Base-by-base conservation (phyloP, 2,113 vertebrate genomes). In the Pelvicachromis taeniatus region DNA sequence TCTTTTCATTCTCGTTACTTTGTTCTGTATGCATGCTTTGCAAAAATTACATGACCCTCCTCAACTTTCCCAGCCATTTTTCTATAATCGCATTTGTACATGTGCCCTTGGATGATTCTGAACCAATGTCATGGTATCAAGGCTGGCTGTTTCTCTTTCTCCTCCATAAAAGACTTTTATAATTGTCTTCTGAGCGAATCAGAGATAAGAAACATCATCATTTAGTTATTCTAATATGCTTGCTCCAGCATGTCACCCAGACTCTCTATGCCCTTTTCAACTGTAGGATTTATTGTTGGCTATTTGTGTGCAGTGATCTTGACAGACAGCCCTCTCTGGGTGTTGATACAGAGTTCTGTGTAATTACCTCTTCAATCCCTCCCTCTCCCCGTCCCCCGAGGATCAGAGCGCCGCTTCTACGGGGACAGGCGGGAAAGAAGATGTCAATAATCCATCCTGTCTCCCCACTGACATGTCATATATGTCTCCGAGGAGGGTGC, bases 381-480 rank as follows among this genome's bases (percentile, higher is more conserved):
- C 77, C 81, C 90, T 88, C 87, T 53, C 87, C 90, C 85, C 70
- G 45, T 73, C 91, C 90, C 85, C 83, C 1, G 79, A 86, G 91
- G 90, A 90, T 91, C 88, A 81, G 91, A n/a, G 73, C 38, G 54
- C 42, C 11, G 77, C 77, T 92, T 91, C 94, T 84, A 80, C 85
- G 59, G 93, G 90, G 93, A 90, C 80, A 84, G 83, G 55, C 86
- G 6, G 81, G 77, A 53, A 85, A 80, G 85, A 89, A 91, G 88
- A 95, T 94, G 94, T 93, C 95, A 95, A 95, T 95, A 95, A 94
- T 90, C 91, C 85, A 79, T 88, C 83, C 89, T 78, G 78, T 75
- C 83, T 80, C 77, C 84, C 87, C 21, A 19, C 88, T 90, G 91
- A 93, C 93, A 94, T 92, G 92, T 83, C 91, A 90, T 84, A 92